Evolutionary conservation across 2,888 invertebrate species (phyloP).

Genomic region (Periphyllus acericola): DNA sequence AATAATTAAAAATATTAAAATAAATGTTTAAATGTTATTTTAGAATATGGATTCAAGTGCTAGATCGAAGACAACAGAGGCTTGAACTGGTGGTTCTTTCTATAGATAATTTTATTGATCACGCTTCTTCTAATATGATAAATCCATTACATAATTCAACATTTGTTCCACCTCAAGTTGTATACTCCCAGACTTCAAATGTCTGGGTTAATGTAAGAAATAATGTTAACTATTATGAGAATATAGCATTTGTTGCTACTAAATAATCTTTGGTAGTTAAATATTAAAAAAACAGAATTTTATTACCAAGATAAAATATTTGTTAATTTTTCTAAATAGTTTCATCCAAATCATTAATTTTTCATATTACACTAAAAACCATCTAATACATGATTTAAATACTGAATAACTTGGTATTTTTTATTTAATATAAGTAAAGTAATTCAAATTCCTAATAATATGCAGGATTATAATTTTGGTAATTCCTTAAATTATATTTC

Average conservation of each 20-base stretch:
- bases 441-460: too few relatives aligned
- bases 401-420: too few relatives aligned
- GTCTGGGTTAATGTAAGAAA: conserved; percentile 89
- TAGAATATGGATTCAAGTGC: conserved; percentile 91
- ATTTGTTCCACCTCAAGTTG: conserved; percentile 67
- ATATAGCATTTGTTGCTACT: background rate
- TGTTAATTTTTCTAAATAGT: too few relatives aligned
- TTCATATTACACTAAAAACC: too few relatives aligned
- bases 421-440: too few relatives aligned
- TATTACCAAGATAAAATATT: background rate
- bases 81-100: conserved; percentile 86
- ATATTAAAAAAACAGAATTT: background rate
- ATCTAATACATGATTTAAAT: too few relatives aligned
- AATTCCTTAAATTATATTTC: too few relatives aligned
- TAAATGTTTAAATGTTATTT: conserved; percentile 63
- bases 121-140: conserved; percentile 66
- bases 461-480: too few relatives aligned
- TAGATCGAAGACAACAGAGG: conserved; percentile 87
- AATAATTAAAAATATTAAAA: background rate
- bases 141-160: conserved; percentile 63
- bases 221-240: background rate
- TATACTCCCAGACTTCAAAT: conserved; percentile 72
- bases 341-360: too few relatives aligned
- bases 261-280: background rate
- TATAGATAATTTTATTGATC: conserved; percentile 78